These are phyloP conservation scores for honey bee (Apis mellifera) DNA, from an alignment of 1,140 invertebrate species.

Conservation along the genomic window DNA sequence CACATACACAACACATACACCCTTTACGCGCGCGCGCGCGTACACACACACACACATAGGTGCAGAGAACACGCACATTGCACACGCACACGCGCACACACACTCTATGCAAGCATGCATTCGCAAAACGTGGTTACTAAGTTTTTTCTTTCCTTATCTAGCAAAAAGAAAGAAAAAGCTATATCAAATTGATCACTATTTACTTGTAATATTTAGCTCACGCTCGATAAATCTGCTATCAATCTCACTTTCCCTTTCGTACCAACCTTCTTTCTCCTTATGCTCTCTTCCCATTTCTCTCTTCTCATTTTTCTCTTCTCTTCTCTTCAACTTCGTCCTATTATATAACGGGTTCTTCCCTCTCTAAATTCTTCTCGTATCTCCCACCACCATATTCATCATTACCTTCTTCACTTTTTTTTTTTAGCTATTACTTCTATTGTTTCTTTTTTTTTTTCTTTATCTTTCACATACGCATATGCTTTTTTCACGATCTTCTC, in stretches of 20 bases:
- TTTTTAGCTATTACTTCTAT: not conserved
- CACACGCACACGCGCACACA: slow-evolving; percentile 12
- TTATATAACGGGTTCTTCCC: too few species aligned
- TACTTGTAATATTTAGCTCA: slow-evolving; percentile 29
- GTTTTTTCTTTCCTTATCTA: slow-evolving; percentile 37
- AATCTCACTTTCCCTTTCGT: not conserved
- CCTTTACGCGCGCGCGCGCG: not conserved
- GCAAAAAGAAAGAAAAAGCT: slow-evolving; percentile 16
- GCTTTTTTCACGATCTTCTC: not conserved
- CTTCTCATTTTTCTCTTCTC: too few species aligned
- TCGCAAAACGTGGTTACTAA: slow-evolving; percentile 1
- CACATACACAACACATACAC: not conserved
- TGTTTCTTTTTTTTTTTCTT: not conserved
- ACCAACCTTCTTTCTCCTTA: not conserved
- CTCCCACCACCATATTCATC: not conserved
- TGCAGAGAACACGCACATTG: too few species aligned
- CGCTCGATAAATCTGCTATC: not conserved
- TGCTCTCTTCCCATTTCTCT: too few species aligned
- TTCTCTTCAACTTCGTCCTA: too few species aligned
- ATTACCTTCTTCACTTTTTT: not conserved
- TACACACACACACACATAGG: not conserved
- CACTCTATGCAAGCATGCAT: slow-evolving; percentile 23
- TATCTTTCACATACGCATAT: not conserved
- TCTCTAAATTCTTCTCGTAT: not conserved
- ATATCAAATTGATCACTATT: slow-evolving; percentile 19